Evolutionary conservation across 2,113 vertebrate species (phyloP).

Genomic region (Siniperca chuatsi): DNA sequence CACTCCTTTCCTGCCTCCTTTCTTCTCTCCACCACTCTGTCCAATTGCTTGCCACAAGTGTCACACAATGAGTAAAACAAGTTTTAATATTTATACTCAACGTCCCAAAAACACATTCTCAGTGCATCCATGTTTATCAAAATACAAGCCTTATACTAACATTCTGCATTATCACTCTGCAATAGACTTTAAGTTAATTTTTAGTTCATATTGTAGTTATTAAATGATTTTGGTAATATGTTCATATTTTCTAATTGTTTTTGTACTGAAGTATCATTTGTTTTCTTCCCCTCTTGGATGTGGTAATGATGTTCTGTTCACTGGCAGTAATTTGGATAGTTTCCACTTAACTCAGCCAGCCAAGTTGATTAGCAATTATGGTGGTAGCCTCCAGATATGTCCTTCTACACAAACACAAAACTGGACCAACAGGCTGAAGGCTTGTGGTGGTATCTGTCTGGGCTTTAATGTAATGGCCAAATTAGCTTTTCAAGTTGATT

Average conservation of each 20-base stretch:
- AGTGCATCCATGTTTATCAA: conserved; percentile 30
- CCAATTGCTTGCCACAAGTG: conserved; percentile 45
- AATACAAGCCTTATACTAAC: conserved; percentile 63
- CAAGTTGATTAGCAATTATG: conserved; percentile 74
- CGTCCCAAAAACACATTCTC: conserved; percentile 29
- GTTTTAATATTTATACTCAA: conserved; percentile 40
- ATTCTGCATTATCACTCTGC: conserved; percentile 22
- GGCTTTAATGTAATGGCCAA: conserved; percentile 34
- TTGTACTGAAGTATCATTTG: conserved; percentile 54
- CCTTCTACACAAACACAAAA: conserved; percentile 51
- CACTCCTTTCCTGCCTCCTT: conserved; percentile 7
- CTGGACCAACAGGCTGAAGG: conserved; percentile 50
- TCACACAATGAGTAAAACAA: conserved; percentile 43
- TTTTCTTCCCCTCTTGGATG: conserved; percentile 54
- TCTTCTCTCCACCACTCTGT: conserved; percentile 56
- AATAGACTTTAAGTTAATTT: conserved; percentile 10
- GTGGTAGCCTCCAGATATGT: conserved; percentile 67
- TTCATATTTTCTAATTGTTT: conserved; percentile 69
- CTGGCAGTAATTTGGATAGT: conserved; percentile 63
- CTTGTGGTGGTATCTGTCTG: conserved; percentile 29
- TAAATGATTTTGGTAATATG: conserved; percentile 51
- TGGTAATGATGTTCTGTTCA: conserved; percentile 56
- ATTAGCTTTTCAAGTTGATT: conserved; percentile 26
- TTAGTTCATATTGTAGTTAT: conserved; percentile 31
- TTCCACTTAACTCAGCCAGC: conserved; percentile 59